Conservation (phyloP, 2,113 vertebrate genomes). For the Misgurnus mizolepis region DNA sequence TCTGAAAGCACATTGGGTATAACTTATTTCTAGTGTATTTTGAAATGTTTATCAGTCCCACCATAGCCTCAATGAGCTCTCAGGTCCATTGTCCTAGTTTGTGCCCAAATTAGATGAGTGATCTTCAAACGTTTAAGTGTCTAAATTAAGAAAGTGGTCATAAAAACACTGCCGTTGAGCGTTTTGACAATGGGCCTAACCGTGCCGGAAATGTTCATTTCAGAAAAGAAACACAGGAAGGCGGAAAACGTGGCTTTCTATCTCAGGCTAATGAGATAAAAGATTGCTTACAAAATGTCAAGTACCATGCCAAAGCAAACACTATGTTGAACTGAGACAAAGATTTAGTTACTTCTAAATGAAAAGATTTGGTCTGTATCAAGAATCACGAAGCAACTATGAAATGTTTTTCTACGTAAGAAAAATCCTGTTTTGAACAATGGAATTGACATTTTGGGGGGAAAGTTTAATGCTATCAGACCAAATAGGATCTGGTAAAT, state of each 20-base stretch:
- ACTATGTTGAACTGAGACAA: no score
- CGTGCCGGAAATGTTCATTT: constrained; percentile 29
- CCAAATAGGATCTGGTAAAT: background rate
- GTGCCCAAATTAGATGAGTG: constrained; percentile 16
- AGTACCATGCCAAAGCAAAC: no score
- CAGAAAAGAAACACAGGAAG: background rate
- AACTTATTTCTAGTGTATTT: no score
- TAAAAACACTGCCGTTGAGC: constrained; percentile 4
- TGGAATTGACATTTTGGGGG: no score
- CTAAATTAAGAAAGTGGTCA: background rate
- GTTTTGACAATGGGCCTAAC: constrained; percentile 26
- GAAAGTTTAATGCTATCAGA: no score
- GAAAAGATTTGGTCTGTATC: background rate
- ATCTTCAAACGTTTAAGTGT: constrained; percentile 12
- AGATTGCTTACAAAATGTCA: constrained; percentile 45
- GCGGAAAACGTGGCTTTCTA: background rate
- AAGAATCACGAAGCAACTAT: background rate
- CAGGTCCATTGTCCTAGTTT: constrained; percentile 49
- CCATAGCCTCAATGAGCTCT: constrained; percentile 28
- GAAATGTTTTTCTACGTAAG: background rate
- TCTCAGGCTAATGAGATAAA: constrained; percentile 8
- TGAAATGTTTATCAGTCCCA: constrained; percentile 22
- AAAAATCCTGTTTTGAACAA: no score
- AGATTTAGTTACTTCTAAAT: background rate
- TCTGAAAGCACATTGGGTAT: no score